A percentile compares a stretch with the other conserved stretches of the same genome.
phyloP scores from a whole-genome alignment of 2,113 vertebrate species.

The Rhinogobius similis region DNA sequence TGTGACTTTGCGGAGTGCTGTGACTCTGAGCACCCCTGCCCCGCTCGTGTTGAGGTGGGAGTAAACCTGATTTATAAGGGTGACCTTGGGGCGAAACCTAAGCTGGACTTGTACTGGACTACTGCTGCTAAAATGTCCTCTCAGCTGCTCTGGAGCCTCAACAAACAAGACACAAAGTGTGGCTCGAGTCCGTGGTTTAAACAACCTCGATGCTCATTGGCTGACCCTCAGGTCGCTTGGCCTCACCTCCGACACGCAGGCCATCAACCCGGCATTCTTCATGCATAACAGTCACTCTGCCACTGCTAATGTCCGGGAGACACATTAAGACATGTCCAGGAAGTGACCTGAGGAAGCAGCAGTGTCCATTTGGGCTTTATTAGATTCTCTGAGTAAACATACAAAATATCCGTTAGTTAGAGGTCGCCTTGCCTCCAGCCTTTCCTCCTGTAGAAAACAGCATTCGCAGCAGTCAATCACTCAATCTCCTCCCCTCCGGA shows the following conservation, averaged over 20 bases:
- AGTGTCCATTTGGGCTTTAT: slow-evolving; percentile 31
- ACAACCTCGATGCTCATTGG: slow-evolving; percentile 25
- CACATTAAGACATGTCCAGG: slow-evolving; percentile 32
- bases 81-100: slow-evolving; percentile 28
- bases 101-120: slow-evolving; percentile 1
- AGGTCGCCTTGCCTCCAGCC: slow-evolving; percentile 16
- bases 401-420: slow-evolving; percentile 31
- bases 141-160: slow-evolving; percentile 44
- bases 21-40: neutral
- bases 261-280: slow-evolving; percentile 57
- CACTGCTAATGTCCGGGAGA: slow-evolving; percentile 41
- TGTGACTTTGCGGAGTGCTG: neutral
- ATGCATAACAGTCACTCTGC: slow-evolving; percentile 55
- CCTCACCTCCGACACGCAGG: slow-evolving; percentile 39
- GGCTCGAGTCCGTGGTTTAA: slow-evolving; percentile 35
- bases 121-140: slow-evolving; percentile 22
- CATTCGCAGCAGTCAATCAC: slow-evolving; percentile 43
- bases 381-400: slow-evolving; percentile 29
- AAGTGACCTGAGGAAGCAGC: slow-evolving; percentile 48
- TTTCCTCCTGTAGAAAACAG: slow-evolving; percentile 38
- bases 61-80: slow-evolving; percentile 24
- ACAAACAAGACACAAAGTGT: slow-evolving; percentile 36
- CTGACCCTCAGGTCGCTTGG: slow-evolving; percentile 45
- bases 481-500: slow-evolving; percentile 39
- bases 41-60: slow-evolving; percentile 21